Evolutionary conservation across 2,888 invertebrate genomes (phyloP), one percentile per base, ranked within the genome.

Genomic region (Nipponacmea schrenckii): DNA sequence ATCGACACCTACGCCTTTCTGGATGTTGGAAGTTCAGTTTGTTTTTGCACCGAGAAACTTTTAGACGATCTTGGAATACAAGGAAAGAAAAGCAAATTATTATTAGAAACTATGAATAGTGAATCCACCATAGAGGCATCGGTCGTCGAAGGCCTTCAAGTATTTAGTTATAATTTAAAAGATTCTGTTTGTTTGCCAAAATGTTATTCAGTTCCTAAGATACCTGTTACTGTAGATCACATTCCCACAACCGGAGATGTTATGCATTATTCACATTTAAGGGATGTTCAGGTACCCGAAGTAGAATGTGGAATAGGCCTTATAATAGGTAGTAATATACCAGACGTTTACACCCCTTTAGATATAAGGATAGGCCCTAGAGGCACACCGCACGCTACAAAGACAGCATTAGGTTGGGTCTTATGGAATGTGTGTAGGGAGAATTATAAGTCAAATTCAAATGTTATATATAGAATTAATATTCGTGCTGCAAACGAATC

Each of bases 241-340:
- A 69, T 69, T 26, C 69, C 69, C 46, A 69, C 17, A n/a, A 46
- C 27, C 45, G 64, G 64, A 5, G 69, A 71, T 24, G 4, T 71
- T 14, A 17, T n/a, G n/a, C 26, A 27, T 44, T 71, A 67, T 67
- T 24, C 66, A 31, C 71, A 71, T 46, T 20, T 71, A 50, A 27
- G 56, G 10, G 24, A 68, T 56, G 45, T 71, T 44, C 20, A 31
- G n/a, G 26, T 71, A 15, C 68, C 45, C 3, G 31, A 67, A 48
- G n/a, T 68, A n/a, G 67, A 71, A 26, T 17, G 39, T n/a, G 71
- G 50, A 39, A 67, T 71, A 17, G 71, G 71, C n/a, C n/a, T 71
- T n/a, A 24, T 71, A 8, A 71, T 71, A 31, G 71, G 71, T 27
- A 62, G 26, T 46, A 56, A 48, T 5, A 24, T 71, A 12, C 7